These are phyloP conservation scores for Eurois occulta DNA, from an alignment of 2,888 invertebrate genomes.

Conservation along the genomic window DNA sequence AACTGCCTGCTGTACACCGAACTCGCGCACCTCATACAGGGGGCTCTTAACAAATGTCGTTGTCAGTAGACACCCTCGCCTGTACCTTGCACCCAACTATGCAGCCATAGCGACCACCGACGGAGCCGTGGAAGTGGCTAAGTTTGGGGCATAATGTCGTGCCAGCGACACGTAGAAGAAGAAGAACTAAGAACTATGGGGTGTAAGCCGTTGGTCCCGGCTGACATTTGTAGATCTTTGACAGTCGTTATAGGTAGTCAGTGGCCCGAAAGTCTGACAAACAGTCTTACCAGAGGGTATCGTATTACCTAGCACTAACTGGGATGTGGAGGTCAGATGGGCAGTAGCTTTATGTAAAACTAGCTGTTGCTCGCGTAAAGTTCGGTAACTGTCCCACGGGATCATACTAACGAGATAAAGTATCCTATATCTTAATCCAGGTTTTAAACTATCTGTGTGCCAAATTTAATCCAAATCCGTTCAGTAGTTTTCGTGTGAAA, in stretches of 20 bases:
- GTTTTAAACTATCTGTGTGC: too few relatives aligned
- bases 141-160: not conserved
- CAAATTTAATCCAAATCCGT: too few relatives aligned
- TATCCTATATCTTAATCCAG: too few relatives aligned
- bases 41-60: conserved; percentile 70
- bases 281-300: not conserved
- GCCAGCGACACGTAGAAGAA: not conserved
- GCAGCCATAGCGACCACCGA: not conserved
- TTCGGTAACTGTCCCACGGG: too few relatives aligned
- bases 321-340: not conserved
- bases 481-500: too few relatives aligned
- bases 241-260: not conserved
- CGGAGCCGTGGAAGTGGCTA: not conserved
- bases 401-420: too few relatives aligned
- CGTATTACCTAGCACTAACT: not conserved
- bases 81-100: too few relatives aligned
- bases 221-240: not conserved
- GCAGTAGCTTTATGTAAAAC: not conserved
- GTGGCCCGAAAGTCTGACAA: not conserved
- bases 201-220: not conserved
- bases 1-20: conserved; percentile 93
- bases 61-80: conserved; percentile 47
- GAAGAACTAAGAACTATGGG: too few relatives aligned
- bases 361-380: too few relatives aligned
- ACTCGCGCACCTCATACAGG: conserved; percentile 91